Evolutionary conservation across 2,797 vertebrate species (phyloP), one percentile per base, ranked within the genome.

Genomic region (Nyctalus aviator): DNA sequence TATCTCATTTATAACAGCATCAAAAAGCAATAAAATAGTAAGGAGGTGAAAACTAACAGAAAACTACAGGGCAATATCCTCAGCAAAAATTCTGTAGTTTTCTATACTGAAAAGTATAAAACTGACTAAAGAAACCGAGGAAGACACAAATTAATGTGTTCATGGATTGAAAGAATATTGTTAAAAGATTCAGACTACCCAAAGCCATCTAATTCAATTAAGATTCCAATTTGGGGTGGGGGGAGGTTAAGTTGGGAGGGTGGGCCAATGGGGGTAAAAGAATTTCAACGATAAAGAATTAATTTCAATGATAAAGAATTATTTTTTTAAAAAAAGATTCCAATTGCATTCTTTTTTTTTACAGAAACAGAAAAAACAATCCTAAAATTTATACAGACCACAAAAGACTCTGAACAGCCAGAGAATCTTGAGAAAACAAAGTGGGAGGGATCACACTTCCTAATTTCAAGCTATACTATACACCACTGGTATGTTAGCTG

Each of bases 151-250:
- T 48, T 48, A 72, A 59, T 41, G 7, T 71, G 30, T 71, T 59
- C 76, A 81, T 11, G 30, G 8, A 81, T 35, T 35, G 41, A n/a
- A 90, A 75, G n/a, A 82, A 90, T 48, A 79, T 25, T 55, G 50
- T 57, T 48, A 81, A 72, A 90, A 72, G 62, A 53, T 72, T 25
- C 77, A 82, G 62, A 69, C n/a, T n/a, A 73, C 55, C 68, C n/a
- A 50, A 64, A n/a, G 25, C 6, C 27, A 73, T 73, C 25, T 73
- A 35, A 81, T 48, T 8, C 57, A 55, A 55, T 44, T 14, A n/a
- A 68, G 20, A n/a, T 11, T 53, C 35, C 48, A 55, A 78, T 2
- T 41, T n/a, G n/a, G n/a, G n/a, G n/a, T n/a, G n/a, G 27, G 57
- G 11, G 3, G 5, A 1, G 57, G 57, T 2, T 9, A 1, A 13